A percentile compares a stretch with the other conserved stretches of the same genome.
Evolutionary conservation across 2,113 vertebrate genomes (phyloP).

Genomic region (Tupaia tana): DNA sequence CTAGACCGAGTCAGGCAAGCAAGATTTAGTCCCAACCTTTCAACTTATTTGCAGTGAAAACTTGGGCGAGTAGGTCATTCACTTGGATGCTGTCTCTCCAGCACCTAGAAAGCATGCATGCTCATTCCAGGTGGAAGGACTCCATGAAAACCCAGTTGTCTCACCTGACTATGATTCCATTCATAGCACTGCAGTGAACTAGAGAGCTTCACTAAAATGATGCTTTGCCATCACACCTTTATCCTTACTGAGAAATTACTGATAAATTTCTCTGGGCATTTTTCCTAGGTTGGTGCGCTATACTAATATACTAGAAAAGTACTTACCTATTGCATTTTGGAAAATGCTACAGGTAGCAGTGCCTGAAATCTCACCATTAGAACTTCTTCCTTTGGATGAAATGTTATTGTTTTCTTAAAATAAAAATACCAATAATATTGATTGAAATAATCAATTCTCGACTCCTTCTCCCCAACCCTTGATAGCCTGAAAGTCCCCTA

Average conservation of each 20-base stretch:
- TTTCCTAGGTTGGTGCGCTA: not conserved
- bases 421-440: not conserved
- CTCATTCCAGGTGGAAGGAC: not conserved
- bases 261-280: not conserved
- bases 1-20: not conserved
- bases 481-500: not conserved
- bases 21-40: not conserved
- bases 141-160: not conserved
- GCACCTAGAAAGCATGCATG: not conserved
- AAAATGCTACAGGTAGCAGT: not conserved
- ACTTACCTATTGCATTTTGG: not conserved
- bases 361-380: not conserved
- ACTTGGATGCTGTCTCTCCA: not conserved
- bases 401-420: not conserved
- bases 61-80: not conserved
- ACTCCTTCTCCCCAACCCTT: not conserved
- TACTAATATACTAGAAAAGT: not conserved
- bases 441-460: not conserved
- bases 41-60: not conserved
- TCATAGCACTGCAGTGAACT: not conserved
- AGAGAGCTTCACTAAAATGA: not conserved
- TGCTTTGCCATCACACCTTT: not conserved
- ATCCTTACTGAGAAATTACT: not conserved
- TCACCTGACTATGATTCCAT: not conserved
- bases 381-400: not conserved